A percentile compares a stretch with the other conserved stretches of the same genome.
Evolutionary conservation across 1,140 invertebrate species (phyloP).

Genomic region (Macrobrachium nipponense): DNA sequence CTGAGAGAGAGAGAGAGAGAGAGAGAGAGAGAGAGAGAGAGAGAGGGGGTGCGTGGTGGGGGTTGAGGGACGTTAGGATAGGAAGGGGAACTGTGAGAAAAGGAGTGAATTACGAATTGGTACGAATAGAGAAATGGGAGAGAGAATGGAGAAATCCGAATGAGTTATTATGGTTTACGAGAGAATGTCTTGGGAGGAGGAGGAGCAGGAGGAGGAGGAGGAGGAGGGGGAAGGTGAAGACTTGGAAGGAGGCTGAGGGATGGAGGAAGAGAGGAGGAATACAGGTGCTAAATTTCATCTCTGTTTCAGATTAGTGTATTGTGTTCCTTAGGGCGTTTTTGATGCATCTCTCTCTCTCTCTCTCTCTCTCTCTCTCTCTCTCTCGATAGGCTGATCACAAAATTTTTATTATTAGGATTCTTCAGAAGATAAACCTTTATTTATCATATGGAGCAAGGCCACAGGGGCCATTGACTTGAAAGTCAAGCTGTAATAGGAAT

Average conservation of each 20-base stretch:
- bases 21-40: neutral
- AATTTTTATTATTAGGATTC: too few species aligned
- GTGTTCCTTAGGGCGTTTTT: constrained; percentile 9
- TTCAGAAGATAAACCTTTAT: too few species aligned
- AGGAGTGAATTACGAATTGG: neutral
- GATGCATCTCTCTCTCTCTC: neutral
- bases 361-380: constrained; percentile 29
- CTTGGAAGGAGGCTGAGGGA: neutral
- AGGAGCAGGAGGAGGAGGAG: too few species aligned
- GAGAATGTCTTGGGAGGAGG: neutral
- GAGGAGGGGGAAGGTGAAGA: neutral
- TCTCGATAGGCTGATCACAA: neutral
- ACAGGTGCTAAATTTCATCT: constrained; percentile 28
- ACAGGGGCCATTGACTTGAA: too few species aligned
- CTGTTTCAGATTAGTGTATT: constrained; percentile 36
- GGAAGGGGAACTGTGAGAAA: neutral
- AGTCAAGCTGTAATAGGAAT: too few species aligned
- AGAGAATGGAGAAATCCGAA: constrained; percentile 5
- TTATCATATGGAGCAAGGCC: too few species aligned
- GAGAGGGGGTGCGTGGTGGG: too few species aligned
- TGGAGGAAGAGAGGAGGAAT: neutral
- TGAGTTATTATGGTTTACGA: neutral
- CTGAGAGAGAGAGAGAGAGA: constrained; percentile 30
- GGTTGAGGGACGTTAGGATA: too few species aligned
- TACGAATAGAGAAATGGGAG: too few species aligned